Percentiles rank a stretch among this genome's conserved stretches.
These are phyloP conservation scores for Psylliodes chrysocephalus DNA, from an alignment of 2,888 invertebrate genomes.

Conservation along the genomic window DNA sequence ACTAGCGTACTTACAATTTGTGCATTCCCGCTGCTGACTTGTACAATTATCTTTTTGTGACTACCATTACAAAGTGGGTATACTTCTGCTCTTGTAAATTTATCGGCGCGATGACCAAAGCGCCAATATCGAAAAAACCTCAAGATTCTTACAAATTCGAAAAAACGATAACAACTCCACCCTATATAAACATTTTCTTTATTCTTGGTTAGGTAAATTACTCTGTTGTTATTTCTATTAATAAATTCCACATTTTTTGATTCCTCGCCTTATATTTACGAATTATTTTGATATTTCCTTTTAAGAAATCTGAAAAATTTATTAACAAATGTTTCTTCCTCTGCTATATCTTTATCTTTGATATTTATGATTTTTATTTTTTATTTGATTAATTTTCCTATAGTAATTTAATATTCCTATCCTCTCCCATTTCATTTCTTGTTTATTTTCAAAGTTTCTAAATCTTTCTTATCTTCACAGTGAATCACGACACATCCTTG, in stretches of 20 bases:
- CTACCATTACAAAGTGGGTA: no score
- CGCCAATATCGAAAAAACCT: slow-evolving; percentile 5
- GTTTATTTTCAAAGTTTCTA: neutral
- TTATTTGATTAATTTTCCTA: neutral
- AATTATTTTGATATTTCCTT: neutral
- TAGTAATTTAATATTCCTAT: neutral
- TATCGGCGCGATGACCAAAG: no score
- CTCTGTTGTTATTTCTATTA: neutral
- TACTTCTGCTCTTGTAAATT: no score
- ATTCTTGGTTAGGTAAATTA: neutral
- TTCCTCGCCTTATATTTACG: neutral
- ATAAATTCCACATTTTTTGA: neutral
- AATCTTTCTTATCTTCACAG: neutral
- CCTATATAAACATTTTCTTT: slow-evolving; percentile 2
- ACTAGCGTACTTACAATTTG: no score
- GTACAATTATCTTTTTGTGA: no score
- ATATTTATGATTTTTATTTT: neutral
- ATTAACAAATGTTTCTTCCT: neutral
- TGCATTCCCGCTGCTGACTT: no score
- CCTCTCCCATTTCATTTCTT: neutral
- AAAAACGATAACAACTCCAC: neutral
- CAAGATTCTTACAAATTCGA: slow-evolving; percentile 1
- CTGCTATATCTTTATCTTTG: neutral
- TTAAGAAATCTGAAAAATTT: neutral
- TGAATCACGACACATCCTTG: neutral